Evolutionary conservation across 2,797 vertebrate genomes (phyloP).

Genomic region (Lepilemur ruficaudatus): DNA sequence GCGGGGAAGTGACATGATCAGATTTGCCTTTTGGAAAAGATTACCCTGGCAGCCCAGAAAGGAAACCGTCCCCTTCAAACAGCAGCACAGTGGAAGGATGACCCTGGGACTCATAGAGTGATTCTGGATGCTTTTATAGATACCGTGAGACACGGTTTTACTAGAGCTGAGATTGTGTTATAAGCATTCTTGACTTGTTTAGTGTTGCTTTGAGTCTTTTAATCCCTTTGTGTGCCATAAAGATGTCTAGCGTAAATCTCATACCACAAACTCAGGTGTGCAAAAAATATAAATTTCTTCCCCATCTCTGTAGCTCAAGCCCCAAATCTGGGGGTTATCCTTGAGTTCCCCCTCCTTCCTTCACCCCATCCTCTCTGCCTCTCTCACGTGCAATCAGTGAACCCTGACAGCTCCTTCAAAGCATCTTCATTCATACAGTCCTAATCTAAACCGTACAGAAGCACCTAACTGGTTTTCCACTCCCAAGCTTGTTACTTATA

Average conservation of each 20-base stretch:
- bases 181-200: conserved; percentile 56
- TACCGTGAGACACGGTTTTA: not conserved
- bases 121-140: conserved; percentile 36
- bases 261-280: not conserved
- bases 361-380: too few relatives aligned
- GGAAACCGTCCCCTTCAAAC: not conserved
- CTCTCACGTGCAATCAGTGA: fast-evolving
- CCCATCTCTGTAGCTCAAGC: not conserved
- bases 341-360: not conserved
- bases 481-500: not conserved
- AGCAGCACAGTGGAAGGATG: conserved; percentile 11
- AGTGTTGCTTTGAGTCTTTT: conserved; percentile 42
- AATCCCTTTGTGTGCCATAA: conserved; percentile 46
- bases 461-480: not conserved
- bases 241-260: conserved; percentile 23
- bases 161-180: not conserved
- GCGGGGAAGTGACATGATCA: not conserved
- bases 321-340: not conserved
- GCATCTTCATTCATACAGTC: not conserved
- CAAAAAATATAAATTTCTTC: conserved; percentile 1
- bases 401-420: not conserved
- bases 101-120: not conserved
- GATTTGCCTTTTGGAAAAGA: conserved; percentile 15
- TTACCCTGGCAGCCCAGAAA: not conserved
- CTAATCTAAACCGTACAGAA: not conserved